Base-by-base conservation (phyloP, 2,888 invertebrate species). In the Melieria picta region DNA sequence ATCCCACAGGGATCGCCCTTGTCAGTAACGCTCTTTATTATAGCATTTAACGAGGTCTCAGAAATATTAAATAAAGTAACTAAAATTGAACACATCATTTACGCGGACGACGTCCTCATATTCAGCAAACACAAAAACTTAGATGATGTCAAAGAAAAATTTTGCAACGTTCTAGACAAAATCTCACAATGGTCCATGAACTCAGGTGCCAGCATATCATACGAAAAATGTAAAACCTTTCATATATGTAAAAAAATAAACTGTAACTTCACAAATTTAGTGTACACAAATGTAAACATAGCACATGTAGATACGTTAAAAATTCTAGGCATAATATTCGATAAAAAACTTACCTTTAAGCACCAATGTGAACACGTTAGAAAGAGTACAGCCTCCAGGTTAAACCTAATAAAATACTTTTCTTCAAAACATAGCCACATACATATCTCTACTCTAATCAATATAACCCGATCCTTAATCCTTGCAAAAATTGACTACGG, bases 361-460 rank as follows among this genome's bases (percentile, higher is more conserved):
- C 48, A 61, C 30, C 55, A 68, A 10, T 62, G 67, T 61, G 7
- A 16, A 11, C n/a, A 68, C 9, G 4, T 62, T 30, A 69, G 52
- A 50, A 56, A 57, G 48, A 52, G 46, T 10, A 48, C 58, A 69
- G 47, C 43, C 46, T 56, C 69, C 47, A 63, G 69, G 43, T 16
- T 58, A 46, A 64, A 64, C 48, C 47, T 64, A 10, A 69, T 69
- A 42, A 69, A 69, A 64, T 69, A 58, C 30, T 48, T 69, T 6
- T 57, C 64, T 6, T 69, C 64, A 52, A 69, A 64, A 48, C 62
- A 64, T 48, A 48, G 69, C 10, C 13, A 57, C 45, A 56, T 69
- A 42, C 50, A 57, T 57, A 48, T 57, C 13, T 7, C 10, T 30
- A 62, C 64, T 11, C 43, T 69, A 5, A 16, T 43, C 46, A 69